Conservation (phyloP, 2,113 vertebrate species). For the Crotalus helleri region DNA sequence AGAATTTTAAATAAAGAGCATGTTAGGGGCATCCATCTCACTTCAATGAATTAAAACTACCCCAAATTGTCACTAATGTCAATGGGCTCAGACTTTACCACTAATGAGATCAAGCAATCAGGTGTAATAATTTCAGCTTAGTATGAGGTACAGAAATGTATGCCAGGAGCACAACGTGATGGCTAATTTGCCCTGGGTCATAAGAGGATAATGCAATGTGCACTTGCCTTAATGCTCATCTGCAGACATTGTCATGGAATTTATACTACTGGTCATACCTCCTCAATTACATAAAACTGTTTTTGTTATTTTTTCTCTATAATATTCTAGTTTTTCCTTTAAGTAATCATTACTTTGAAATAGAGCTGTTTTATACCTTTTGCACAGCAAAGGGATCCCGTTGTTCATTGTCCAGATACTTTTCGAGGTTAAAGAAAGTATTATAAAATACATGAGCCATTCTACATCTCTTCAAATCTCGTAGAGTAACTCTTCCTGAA, state of each 20-base stretch:
- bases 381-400: conserved; percentile 98
- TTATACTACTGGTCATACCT: not conserved
- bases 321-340: not conserved
- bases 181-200: not conserved
- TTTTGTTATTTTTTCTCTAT: not conserved
- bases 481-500: conserved; percentile 88
- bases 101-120: not conserved
- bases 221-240: not conserved
- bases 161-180: not conserved
- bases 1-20: not conserved
- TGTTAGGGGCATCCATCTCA: not conserved
- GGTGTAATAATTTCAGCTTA: not conserved
- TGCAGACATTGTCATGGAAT: not conserved
- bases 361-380: conserved; percentile 77
- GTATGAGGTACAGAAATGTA: not conserved
- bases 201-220: not conserved
- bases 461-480: conserved; percentile 90
- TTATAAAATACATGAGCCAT: conserved; percentile 98
- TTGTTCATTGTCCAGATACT: conserved; percentile 98
- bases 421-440: conserved; percentile 98
- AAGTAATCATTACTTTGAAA: conserved; percentile 1
- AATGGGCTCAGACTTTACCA: not conserved
- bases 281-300: not conserved
- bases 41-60: not conserved
- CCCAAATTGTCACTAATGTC: not conserved